These are phyloP conservation scores for Odontomachus brunneus DNA, from an alignment of 1,140 invertebrate genomes.

Conservation along the genomic window DNA sequence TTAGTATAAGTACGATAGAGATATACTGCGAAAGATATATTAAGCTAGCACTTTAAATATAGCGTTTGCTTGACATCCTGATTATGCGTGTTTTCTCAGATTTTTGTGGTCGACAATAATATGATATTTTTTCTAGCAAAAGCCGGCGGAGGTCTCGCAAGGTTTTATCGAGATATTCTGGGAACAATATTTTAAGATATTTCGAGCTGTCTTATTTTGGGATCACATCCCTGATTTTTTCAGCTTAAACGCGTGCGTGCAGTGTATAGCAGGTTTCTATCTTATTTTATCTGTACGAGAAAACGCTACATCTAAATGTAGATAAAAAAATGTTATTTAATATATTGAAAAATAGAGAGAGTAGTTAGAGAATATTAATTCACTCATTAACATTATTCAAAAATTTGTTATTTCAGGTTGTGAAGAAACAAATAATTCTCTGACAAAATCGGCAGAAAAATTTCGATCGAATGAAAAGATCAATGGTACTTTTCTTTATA, in stretches of 20 bases:
- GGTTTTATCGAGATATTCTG: background rate
- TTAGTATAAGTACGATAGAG: background rate
- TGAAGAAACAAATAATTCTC: no score
- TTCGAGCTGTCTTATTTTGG: background rate
- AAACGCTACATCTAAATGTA: no score
- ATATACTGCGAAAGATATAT: background rate
- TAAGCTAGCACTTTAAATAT: background rate
- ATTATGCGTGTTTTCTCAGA: background rate
- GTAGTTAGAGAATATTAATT: no score
- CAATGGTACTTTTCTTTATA: no score
- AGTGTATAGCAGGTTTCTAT: no score
- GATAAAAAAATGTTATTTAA: no score
- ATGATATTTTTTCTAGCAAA: constrained; percentile 26
- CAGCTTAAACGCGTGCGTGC: background rate
- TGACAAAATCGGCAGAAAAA: no score
- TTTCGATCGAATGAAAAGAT: no score
- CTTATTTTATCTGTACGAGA: no score
- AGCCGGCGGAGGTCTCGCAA: background rate
- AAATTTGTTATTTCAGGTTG: no score
- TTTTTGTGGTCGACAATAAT: background rate
- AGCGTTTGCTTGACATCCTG: background rate
- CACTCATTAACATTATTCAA: no score
- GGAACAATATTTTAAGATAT: background rate
- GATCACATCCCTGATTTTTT: background rate
- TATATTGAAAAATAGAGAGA: no score